These are phyloP conservation scores for Eupithecia inturbata DNA, from an alignment of 2,888 invertebrate species.

Conservation along the genomic window DNA sequence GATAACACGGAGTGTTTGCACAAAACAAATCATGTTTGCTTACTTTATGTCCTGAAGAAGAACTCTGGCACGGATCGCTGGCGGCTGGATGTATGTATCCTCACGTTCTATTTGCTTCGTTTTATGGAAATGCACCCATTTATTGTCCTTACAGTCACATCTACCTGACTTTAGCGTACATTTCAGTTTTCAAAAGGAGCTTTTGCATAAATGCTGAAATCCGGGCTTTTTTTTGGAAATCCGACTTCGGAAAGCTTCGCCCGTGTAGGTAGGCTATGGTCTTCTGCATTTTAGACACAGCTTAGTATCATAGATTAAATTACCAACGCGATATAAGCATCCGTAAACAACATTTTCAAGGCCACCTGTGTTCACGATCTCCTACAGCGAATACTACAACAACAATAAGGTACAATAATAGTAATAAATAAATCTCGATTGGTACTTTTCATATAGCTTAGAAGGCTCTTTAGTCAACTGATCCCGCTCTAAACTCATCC, in stretches of 20 bases:
- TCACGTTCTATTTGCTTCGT: constrained; percentile 76
- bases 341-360: constrained; percentile 75
- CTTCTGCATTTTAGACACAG: background rate
- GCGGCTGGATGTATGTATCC: constrained; percentile 64
- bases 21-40: constrained; percentile 77
- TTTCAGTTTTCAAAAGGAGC: constrained; percentile 8
- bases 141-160: constrained; percentile 43
- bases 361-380: constrained; percentile 70
- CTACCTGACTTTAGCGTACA: constrained; percentile 27
- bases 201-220: background rate
- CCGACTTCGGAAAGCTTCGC: background rate
- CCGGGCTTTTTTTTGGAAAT: background rate
- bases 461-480: too few species aligned
- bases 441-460: background rate
- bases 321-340: constrained; percentile 66
- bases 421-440: background rate
- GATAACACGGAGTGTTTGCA: constrained; percentile 75
- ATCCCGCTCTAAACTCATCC: too few species aligned
- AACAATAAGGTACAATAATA: constrained; percentile 34
- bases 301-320: constrained; percentile 52
- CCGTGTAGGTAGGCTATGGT: background rate
- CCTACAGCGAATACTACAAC: constrained; percentile 52
- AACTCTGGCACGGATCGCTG: constrained; percentile 67
- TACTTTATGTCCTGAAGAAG: constrained; percentile 69
- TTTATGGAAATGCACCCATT: constrained; percentile 56